Conservation (phyloP, 2,113 vertebrate genomes). For the Tinamus guttatus region DNA sequence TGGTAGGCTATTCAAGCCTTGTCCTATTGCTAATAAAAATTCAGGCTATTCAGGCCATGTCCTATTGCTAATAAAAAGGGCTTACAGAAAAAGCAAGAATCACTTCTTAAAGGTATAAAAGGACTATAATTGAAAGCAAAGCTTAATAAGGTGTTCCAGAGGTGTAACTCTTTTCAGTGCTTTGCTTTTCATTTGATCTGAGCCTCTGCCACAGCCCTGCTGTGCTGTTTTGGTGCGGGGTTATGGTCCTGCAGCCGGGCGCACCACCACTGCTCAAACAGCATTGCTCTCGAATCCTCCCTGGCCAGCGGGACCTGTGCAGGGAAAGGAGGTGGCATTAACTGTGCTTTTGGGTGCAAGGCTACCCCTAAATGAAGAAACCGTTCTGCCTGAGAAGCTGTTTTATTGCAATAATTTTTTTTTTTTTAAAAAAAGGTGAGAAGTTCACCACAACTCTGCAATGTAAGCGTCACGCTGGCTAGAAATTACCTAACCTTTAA, state of each 20-base stretch:
- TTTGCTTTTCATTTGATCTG: not conserved
- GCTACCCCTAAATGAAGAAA: not conserved
- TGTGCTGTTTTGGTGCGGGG: not conserved
- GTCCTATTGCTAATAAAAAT: not conserved
- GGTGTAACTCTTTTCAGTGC: not conserved
- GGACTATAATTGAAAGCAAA: not conserved
- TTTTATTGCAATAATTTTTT: not conserved
- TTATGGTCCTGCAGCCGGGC: not conserved
- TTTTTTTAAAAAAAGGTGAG: not conserved
- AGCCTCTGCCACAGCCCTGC: not conserved
- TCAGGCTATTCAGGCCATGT: not conserved
- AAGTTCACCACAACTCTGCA: not conserved
- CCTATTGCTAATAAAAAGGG: not conserved
- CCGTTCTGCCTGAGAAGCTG: not conserved
- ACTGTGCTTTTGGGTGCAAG: not conserved
- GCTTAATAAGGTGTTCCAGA: not conserved
- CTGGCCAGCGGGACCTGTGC: not conserved
- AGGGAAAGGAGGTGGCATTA: not conserved
- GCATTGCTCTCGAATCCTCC: not conserved
- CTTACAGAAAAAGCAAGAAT: not conserved
- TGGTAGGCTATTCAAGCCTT: not conserved
- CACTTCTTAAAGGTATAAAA: not conserved
- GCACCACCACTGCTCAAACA: not conserved
- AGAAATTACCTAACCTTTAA: slow-evolving; percentile 64
- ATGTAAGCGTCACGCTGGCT: not conserved